phyloP scores from a whole-genome alignment of 2,113 vertebrate species.

The Corynorhinus townsendii region DNA sequence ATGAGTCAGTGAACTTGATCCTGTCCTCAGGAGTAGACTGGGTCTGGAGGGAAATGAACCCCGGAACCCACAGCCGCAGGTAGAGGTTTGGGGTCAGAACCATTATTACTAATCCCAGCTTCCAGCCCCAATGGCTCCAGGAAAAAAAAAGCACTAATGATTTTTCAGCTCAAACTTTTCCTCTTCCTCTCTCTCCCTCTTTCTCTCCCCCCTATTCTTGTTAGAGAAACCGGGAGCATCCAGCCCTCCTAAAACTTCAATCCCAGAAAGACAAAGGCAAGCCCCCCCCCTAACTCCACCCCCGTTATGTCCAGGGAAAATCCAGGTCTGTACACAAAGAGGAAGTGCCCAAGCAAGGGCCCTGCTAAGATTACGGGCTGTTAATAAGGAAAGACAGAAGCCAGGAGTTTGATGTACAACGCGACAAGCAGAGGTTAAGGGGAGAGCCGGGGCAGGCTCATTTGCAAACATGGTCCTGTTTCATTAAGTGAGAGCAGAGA shows the following conservation, averaged over 20 bases:
- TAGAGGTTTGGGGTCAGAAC: not conserved
- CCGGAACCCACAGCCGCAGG: no score
- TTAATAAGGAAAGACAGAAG: constrained; percentile 87
- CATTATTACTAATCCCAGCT: not conserved
- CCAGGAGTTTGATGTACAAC: constrained; percentile 85
- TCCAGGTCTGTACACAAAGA: constrained; percentile 75
- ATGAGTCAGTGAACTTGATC: not conserved
- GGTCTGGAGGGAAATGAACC: not conserved
- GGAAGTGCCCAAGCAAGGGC: constrained; percentile 80
- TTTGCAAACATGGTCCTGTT: constrained; percentile 85
- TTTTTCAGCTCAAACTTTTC: not conserved
- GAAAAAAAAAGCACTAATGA: not conserved
- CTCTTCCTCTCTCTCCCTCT: not conserved
- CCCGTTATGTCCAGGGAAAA: constrained; percentile 9
- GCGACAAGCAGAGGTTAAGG: constrained; percentile 86
- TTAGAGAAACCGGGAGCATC: not conserved
- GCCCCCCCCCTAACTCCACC: no score
- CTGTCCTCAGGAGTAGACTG: not conserved
- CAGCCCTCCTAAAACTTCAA: not conserved
- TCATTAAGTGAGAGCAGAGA: constrained; percentile 88
- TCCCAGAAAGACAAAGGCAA: constrained; percentile 34
- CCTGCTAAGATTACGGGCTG: constrained; percentile 83
- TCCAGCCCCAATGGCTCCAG: not conserved
- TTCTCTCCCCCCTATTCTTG: not conserved
- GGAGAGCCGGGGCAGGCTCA: constrained; percentile 83